Percentiles rank a stretch among this genome's conserved stretches.
Evolutionary conservation across 2,888 invertebrate species (phyloP).

Genomic region (Bruchidius siliquastri): DNA sequence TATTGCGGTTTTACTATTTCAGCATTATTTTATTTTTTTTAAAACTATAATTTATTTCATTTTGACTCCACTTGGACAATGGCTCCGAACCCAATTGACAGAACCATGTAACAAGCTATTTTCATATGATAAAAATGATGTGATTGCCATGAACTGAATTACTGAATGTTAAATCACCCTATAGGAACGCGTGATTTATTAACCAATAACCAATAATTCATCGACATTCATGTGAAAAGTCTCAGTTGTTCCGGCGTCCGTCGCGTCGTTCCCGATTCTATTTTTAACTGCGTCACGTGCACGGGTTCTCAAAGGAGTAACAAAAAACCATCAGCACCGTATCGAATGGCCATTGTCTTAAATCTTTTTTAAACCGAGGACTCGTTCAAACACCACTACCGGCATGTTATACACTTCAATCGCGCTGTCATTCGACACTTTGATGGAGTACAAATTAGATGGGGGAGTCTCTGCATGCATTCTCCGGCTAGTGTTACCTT

Average conservation of each 20-base stretch:
- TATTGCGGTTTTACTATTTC: too few species aligned
- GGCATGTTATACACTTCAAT: slow-evolving; percentile 1
- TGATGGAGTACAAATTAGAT: background rate
- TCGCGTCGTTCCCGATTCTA: background rate
- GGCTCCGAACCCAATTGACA: too few species aligned
- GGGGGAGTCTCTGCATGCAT: background rate
- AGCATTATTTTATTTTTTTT: too few species aligned
- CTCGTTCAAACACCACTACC: slow-evolving; percentile 19
- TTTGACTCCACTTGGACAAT: too few species aligned
- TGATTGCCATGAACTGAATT: too few species aligned
- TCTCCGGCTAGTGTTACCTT: background rate
- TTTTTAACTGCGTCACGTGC: background rate
- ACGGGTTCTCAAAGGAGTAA: slow-evolving; percentile 1
- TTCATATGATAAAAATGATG: too few species aligned
- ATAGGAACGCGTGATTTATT: background rate
- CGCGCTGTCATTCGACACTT: background rate
- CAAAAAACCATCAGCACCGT: slow-evolving; percentile 10
- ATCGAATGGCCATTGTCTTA: slow-evolving; percentile 16
- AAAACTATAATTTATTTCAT: too few species aligned
- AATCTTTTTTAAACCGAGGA: slow-evolving; percentile 11
- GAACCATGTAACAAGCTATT: too few species aligned
- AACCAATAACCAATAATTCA: background rate
- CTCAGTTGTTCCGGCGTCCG: background rate
- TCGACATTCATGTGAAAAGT: background rate
- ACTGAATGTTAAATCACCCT: too few species aligned